Conservation (phyloP, 1,140 invertebrate species). For the Trichogramma pretiosum region DNA sequence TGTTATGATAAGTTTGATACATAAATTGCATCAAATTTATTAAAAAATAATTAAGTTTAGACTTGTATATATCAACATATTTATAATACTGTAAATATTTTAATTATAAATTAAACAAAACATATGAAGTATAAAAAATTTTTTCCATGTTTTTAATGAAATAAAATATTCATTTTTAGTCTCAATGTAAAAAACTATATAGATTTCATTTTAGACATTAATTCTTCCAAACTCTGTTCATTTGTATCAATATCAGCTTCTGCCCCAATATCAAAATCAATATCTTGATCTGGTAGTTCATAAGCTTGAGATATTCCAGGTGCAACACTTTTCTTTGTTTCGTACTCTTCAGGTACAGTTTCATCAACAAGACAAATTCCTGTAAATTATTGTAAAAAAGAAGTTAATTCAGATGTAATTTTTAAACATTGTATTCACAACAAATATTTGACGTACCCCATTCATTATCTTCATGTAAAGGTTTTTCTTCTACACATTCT, state of each 20-base stretch:
- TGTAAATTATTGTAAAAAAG: conserved; percentile 27
- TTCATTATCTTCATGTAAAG: conserved; percentile 81
- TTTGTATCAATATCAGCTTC: conserved; percentile 27
- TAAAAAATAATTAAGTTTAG: neutral
- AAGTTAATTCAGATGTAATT: neutral
- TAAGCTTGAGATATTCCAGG: conserved; percentile 63
- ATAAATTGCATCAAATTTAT: conserved; percentile 24
- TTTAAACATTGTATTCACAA: neutral
- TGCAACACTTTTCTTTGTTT: conserved; percentile 45
- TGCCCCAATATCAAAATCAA: conserved; percentile 33
- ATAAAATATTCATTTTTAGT: neutral
- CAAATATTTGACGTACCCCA: conserved; percentile 59
- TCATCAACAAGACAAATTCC: conserved; percentile 66
- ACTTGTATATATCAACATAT: conserved; percentile 28
- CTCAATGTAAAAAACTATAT: conserved; percentile 46
- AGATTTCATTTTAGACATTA: conserved; percentile 84
- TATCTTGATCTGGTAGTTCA: conserved; percentile 44
- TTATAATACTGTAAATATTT: neutral
- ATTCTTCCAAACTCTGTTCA: conserved; percentile 66
- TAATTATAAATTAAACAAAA: conserved; percentile 2
- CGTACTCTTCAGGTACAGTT: conserved; percentile 42
- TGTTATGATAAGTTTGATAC: conserved; percentile 65
- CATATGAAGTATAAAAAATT: conserved; percentile 7
- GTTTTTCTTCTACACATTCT: conserved; percentile 50
- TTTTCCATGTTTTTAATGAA: no score